Evolutionary conservation across 2,888 invertebrate species (phyloP).

Genomic region (Heteromurus nitidus): DNA sequence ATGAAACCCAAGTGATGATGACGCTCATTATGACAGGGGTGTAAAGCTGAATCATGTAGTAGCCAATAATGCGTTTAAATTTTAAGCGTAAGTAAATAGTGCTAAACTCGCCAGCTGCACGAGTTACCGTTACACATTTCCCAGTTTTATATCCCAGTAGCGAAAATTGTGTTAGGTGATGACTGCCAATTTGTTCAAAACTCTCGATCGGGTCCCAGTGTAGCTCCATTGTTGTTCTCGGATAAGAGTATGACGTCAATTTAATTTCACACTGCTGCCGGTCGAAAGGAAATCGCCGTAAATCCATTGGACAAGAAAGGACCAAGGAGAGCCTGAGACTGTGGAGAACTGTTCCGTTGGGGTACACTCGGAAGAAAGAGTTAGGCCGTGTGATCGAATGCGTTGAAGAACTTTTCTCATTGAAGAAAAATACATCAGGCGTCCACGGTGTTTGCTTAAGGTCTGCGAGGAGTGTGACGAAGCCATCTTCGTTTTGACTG

Average conservation of each 20-base stretch:
- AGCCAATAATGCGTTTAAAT: conserved; percentile 45
- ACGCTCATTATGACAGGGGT: conserved; percentile 21
- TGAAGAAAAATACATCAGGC: conserved; percentile 47
- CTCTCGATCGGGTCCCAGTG: conserved; percentile 8
- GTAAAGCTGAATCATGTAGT: conserved; percentile 51
- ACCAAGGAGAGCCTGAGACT: conserved; percentile 46
- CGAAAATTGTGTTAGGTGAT: conserved; percentile 34
- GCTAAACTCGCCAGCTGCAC: conserved; percentile 34
- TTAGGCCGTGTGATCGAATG: conserved; percentile 38
- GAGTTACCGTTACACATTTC: not conserved
- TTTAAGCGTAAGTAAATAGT: conserved; percentile 17
- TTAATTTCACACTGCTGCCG: conserved; percentile 47
- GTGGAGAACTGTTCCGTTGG: conserved; percentile 37
- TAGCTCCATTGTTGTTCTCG: not conserved
- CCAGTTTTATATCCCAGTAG: conserved; percentile 17
- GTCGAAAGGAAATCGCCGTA: conserved; percentile 58
- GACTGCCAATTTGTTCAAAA: conserved; percentile 5
- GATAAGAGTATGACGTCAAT: conserved; percentile 40
- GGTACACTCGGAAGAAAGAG: conserved; percentile 37
- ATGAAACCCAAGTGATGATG: conserved; percentile 54
- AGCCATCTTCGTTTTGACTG: not conserved
- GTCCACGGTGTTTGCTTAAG: conserved; percentile 32
- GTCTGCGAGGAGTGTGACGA: conserved; percentile 33
- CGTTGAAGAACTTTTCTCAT: conserved; percentile 25
- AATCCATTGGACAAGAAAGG: conserved; percentile 54